Conservation (phyloP, 2,113 vertebrate species). For the Ictalurus punctatus region DNA sequence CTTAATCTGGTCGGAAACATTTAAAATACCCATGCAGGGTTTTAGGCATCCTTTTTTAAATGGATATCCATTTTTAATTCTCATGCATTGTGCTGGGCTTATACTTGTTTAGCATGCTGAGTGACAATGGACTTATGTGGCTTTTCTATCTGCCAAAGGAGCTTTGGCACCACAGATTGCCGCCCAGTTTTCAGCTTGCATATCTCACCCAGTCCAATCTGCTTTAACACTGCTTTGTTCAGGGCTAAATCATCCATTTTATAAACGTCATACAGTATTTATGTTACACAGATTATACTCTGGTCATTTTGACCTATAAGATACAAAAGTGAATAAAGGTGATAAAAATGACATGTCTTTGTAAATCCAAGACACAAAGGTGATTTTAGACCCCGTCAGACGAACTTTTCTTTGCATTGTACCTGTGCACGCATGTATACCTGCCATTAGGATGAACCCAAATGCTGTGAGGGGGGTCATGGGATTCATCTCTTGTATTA, state of each 20-base stretch:
- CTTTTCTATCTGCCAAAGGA: constrained; percentile 49
- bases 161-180: constrained; percentile 52
- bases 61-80: constrained; percentile 46
- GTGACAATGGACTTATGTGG: constrained; percentile 64
- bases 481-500: background rate
- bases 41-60: constrained; percentile 37
- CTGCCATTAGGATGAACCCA: background rate
- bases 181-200: constrained; percentile 45
- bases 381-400: background rate
- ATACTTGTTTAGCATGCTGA: constrained; percentile 66
- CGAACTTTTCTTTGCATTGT: background rate
- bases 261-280: constrained; percentile 13
- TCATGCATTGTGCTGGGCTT: constrained; percentile 60
- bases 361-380: background rate
- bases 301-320: background rate
- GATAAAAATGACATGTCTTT: background rate
- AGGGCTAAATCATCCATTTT: constrained; percentile 28
- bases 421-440: background rate
- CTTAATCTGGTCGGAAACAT: constrained; percentile 67
- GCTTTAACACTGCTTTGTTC: constrained; percentile 46
- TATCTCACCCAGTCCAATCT: constrained; percentile 41
- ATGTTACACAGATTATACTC: background rate
- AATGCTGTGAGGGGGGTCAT: background rate
- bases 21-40: constrained; percentile 57
- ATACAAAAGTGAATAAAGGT: background rate